These are phyloP conservation scores for Orthochromis indermauri DNA, from an alignment of 2,113 vertebrate species.

Conservation along the genomic window DNA sequence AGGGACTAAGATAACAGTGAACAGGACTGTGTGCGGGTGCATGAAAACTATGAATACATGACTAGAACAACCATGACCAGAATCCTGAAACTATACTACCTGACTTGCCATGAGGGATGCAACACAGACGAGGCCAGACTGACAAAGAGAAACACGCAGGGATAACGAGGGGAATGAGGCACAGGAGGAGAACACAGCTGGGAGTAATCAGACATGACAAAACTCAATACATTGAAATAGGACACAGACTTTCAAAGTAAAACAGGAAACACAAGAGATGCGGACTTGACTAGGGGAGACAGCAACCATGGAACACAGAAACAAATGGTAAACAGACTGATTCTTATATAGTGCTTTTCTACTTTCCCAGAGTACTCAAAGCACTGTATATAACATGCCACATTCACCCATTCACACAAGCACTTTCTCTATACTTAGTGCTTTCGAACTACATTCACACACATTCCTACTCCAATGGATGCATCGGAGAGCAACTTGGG, in stretches of 20 bases:
- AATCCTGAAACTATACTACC: neutral
- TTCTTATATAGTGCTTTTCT: fast-evolving
- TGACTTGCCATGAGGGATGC: neutral
- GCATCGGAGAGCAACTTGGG: neutral
- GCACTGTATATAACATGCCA: neutral
- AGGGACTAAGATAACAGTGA: fast-evolving
- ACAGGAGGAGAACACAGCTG: neutral
- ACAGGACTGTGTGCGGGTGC: fast-evolving
- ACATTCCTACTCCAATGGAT: neutral
- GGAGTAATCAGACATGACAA: neutral
- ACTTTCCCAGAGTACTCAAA: fast-evolving
- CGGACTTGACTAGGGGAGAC: neutral
- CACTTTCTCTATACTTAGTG: neutral
- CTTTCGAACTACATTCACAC: fast-evolving
- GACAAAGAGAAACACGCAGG: neutral
- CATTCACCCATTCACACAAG: neutral
- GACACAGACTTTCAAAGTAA: neutral
- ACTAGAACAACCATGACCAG: fast-evolving
- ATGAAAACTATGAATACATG: fast-evolving
- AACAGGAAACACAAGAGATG: neutral
- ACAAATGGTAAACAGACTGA: neutral
- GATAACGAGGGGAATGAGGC: neutral
- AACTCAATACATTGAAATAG: neutral
- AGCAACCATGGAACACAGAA: neutral
- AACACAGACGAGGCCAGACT: neutral